A percentile compares a stretch with the other conserved stretches of the same genome.
phyloP scores from a whole-genome alignment of 2,888 invertebrate species.

The Orthosia gracilis region DNA sequence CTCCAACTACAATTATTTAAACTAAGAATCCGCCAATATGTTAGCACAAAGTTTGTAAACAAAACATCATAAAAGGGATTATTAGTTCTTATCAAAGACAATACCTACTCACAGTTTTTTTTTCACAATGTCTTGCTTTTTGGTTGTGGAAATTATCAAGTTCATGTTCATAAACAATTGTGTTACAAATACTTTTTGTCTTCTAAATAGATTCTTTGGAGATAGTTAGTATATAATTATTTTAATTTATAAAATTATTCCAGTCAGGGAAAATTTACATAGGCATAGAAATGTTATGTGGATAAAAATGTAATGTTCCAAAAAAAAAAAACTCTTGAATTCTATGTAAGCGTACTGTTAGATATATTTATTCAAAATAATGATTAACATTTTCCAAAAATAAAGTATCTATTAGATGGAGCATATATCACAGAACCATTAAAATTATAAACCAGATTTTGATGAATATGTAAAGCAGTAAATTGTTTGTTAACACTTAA shows the following conservation, averaged over 20 bases:
- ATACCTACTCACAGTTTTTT: constrained; percentile 1
- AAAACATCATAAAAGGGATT: constrained; percentile 38
- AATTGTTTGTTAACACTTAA: too few relatives aligned
- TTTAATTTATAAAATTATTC: too few relatives aligned
- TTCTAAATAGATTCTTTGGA: too few relatives aligned
- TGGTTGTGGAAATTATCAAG: constrained; percentile 18
- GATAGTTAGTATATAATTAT: too few relatives aligned
- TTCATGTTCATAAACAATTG: constrained; percentile 7
- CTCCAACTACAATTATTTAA: not conserved
- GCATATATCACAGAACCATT: not conserved
- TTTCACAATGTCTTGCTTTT: not conserved
- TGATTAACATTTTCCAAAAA: not conserved
- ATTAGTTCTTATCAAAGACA: constrained; percentile 42
- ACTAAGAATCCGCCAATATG: not conserved
- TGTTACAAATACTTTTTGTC: not conserved
- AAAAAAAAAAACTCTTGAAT: not conserved
- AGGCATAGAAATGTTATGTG: too few relatives aligned
- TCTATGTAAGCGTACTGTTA: not conserved
- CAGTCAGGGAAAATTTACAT: too few relatives aligned
- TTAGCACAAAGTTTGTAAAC: constrained; percentile 45
- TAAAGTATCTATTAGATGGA: not conserved
- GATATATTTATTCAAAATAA: too few relatives aligned
- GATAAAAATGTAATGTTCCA: not conserved
- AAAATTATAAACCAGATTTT: not conserved
- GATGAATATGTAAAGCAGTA: not conserved